Evolutionary conservation across 1,140 invertebrate species (phyloP).

Genomic region (Polyergus mexicanus): DNA sequence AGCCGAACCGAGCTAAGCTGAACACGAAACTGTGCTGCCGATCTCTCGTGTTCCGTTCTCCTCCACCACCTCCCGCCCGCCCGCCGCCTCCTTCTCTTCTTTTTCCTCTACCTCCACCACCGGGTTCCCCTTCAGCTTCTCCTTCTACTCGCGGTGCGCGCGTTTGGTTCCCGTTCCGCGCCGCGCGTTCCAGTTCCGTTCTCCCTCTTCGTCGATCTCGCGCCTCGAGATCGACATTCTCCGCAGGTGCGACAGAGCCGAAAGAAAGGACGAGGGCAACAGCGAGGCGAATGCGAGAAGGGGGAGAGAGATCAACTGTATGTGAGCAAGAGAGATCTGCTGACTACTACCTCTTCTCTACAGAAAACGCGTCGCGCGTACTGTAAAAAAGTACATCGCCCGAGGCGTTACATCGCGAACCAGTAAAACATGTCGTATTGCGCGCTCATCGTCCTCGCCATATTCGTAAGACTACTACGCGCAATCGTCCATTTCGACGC

Average conservation of each 20-base stretch:
- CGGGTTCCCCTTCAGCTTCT: slow-evolving; percentile 74
- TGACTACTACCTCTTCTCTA: slow-evolving; percentile 76
- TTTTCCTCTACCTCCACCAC: slow-evolving; percentile 68
- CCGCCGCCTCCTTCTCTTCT: slow-evolving; percentile 64
- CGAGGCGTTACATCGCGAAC: slow-evolving; percentile 85
- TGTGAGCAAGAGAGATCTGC: slow-evolving; percentile 78
- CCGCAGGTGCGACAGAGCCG: slow-evolving; percentile 64
- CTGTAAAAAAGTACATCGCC: slow-evolving; percentile 83
- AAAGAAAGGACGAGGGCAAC: slow-evolving; percentile 66
- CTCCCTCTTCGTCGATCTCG: slow-evolving; percentile 68
- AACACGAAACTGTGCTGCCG: slow-evolving; percentile 84
- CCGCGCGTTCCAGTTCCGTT: slow-evolving; percentile 74
- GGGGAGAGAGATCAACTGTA: slow-evolving; percentile 62
- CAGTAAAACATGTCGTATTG: slow-evolving; percentile 85
- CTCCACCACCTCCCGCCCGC: slow-evolving; percentile 68
- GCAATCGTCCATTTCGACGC: slow-evolving; percentile 12
- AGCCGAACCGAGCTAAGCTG: slow-evolving; percentile 76
- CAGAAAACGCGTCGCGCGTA: slow-evolving; percentile 75
- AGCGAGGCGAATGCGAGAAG: slow-evolving; percentile 32
- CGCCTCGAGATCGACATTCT: slow-evolving; percentile 42
- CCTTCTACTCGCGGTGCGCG: slow-evolving; percentile 73
- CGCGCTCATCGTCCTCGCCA: slow-evolving; percentile 54
- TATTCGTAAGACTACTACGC: neutral
- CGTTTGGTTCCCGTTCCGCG: slow-evolving; percentile 77
- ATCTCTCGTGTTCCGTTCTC: slow-evolving; percentile 83